Evolutionary conservation across 2,888 invertebrate genomes (phyloP), one percentile per base, ranked within the genome.

Genomic region (Brachylomia viminalis): DNA sequence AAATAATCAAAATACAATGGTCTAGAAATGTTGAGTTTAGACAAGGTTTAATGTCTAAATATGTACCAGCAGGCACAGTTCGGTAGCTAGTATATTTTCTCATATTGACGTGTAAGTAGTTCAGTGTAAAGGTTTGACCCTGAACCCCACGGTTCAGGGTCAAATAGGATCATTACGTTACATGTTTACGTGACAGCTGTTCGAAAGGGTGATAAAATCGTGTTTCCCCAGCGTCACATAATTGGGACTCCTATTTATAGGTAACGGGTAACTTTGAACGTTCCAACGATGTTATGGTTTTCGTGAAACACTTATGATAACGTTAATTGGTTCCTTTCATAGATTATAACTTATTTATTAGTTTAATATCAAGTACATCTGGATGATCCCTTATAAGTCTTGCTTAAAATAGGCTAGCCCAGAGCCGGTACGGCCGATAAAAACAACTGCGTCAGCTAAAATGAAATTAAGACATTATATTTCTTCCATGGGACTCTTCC

Each of bases 1-100:
- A 79, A 82, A 81, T 83, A 69, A 86, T 77, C 61, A 59, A 67
- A 80, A 68, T 72, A 79, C 65, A 78, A 77, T 72, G 30, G 27
- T 30, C 42, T 64, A 42, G 20, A 59, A 67, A 49, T 64, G n/a
- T 64, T 38, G 66, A 11, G n/a, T 72, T 64, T 80, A 27, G 20
- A 66, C 23, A 54, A 47, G 20, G 5, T 27, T 64, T 59, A 45
- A 42, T 70, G 15, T 56, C 20, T 54, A 38, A 62, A 77, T 65
- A n/a, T n/a, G n/a, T n/a, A 47, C 23, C 7, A 27, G 45, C 58
- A 49, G 23, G 30, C n/a, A 47, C 49, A 1, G 27, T n/a, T 56
- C 27, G 2, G 54, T 68, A 49, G 30, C 10, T 59, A 45, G 27
- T 66, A 65, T 70, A 7, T 38, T 47, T 73, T 54, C 8, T 38